Base-by-base conservation (phyloP, 2,113 vertebrate species). In the Prunella fulvescens region DNA sequence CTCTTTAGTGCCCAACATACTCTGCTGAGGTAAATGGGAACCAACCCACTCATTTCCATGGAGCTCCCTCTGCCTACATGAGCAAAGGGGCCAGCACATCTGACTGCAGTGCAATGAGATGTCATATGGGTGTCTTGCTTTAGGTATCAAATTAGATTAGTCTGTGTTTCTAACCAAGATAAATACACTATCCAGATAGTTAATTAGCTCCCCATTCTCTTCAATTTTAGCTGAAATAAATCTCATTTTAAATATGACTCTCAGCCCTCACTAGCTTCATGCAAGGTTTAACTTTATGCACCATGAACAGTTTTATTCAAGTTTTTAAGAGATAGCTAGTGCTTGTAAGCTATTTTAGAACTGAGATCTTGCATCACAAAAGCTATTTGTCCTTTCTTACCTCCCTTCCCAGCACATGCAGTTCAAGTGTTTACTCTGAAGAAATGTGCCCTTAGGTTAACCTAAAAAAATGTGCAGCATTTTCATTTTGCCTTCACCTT, bases 1-100 rank as follows among this genome's bases (percentile, higher is more conserved):
- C 45, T 92, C 86, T 90, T 94, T 37, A 47, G 48, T 79, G 40
- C 84, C 74, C 71, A 90, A 6, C 1, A 3, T 35, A 51, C 33
- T 76, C 77, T 92, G 86, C 81, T 90, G 90, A 94, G 72, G 71
- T 85, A 89, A 85, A 85, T 3, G 31, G 89, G 64, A 89, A 83
- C 14, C 66, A 56, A 33, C 8, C 42, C 66, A 80, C 45, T 2
- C 4, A 90, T 44, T 47, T 78, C 79, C 80, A 57, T 0, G 2
- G 67, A 91, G 54, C 53, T 95, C 54, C 11, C 7, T 42, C 65
- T 57, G 45, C 47, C 73, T 33, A 39, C 1, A 1, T 31, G 9
- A 53, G 53, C 53, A 58, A 71, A 84, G 19, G 37, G 54, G 57
- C 45, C 0, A 0, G 57, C 6, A 23, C 53, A 42, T 40, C 74